Evolutionary conservation across 2,113 vertebrate genomes (phyloP).

Genomic region (Chitala chitala): DNA sequence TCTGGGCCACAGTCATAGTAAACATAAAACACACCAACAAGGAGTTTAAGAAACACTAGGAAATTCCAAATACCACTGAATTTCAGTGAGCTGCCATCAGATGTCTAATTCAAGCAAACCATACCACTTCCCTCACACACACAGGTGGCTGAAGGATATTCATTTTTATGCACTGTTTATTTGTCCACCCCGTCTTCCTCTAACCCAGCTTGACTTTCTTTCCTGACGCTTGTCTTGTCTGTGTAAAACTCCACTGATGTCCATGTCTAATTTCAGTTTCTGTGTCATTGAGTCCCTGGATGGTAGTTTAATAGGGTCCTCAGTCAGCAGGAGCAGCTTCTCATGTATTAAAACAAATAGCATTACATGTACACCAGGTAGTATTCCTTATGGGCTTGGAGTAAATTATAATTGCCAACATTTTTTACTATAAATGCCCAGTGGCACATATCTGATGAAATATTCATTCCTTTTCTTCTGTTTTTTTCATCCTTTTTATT

Average conservation of each 20-base stretch:
- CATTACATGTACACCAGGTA: background rate
- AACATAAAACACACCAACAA: no score
- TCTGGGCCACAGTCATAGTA: no score
- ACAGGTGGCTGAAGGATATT: no score
- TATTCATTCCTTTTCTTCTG: slow-evolving; percentile 26
- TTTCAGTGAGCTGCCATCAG: background rate
- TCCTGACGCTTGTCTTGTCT: no score
- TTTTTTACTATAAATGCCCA: slow-evolving; percentile 14
- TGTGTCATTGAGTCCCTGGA: background rate
- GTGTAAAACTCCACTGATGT: background rate
- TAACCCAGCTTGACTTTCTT: background rate
- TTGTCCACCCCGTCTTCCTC: background rate
- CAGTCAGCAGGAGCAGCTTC: background rate
- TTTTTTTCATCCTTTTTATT: background rate
- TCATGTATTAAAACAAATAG: background rate
- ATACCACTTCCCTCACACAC: background rate
- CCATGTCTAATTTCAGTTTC: background rate
- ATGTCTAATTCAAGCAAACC: slow-evolving; percentile 4
- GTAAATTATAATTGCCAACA: slow-evolving; percentile 21
- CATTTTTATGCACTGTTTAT: no score
- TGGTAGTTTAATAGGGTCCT: background rate
- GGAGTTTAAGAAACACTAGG: no score
- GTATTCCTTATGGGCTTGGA: background rate
- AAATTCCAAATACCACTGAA: no score
- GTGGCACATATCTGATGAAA: slow-evolving; percentile 37